Percentiles rank a stretch among this genome's conserved stretches.
Conservation (phyloP, 2,888 invertebrate species). For the Ophraella communa region DNA sequence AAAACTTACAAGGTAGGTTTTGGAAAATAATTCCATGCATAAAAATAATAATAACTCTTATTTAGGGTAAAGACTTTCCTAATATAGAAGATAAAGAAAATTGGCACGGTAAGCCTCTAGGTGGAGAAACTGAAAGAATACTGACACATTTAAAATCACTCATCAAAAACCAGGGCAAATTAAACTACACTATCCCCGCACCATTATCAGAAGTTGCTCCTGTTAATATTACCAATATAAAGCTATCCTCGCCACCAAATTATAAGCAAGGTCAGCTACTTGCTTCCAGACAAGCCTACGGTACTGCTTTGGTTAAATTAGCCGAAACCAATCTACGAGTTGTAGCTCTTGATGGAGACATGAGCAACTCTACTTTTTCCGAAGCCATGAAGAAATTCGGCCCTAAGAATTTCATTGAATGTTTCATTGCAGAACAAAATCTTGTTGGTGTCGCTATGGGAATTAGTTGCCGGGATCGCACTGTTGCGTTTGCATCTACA, state of each 20-base stretch:
- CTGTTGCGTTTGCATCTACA: slow-evolving; percentile 92
- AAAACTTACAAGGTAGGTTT: slow-evolving; percentile 83
- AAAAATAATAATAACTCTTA: too few species aligned
- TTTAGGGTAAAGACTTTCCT: slow-evolving; percentile 86
- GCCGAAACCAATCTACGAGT: slow-evolving; percentile 76
- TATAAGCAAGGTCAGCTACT: slow-evolving; percentile 80
- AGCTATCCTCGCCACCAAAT: slow-evolving; percentile 77
- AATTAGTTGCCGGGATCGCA: slow-evolving; percentile 89
- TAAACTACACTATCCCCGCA: slow-evolving; percentile 63
- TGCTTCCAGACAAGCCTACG: slow-evolving; percentile 93
- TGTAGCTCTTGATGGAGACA: slow-evolving; percentile 94
- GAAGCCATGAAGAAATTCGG: slow-evolving; percentile 82
- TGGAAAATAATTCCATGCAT: too few species aligned
- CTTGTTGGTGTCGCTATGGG: slow-evolving; percentile 95
- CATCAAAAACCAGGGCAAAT: slow-evolving; percentile 72
- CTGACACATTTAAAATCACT: slow-evolving; percentile 69
- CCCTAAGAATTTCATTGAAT: slow-evolving; percentile 85
- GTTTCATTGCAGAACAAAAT: slow-evolving; percentile 99
- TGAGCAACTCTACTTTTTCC: slow-evolving; percentile 97
- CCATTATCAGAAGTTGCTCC: slow-evolving; percentile 73
- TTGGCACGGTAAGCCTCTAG: slow-evolving; percentile 98
- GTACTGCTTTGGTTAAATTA: slow-evolving; percentile 89
- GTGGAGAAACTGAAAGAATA: slow-evolving; percentile 76
- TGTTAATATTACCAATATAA: slow-evolving; percentile 73
- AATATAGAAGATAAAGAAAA: slow-evolving; percentile 90